phyloP scores from a whole-genome alignment of 1,140 invertebrate genomes.

The Calosoma granatense region DNA sequence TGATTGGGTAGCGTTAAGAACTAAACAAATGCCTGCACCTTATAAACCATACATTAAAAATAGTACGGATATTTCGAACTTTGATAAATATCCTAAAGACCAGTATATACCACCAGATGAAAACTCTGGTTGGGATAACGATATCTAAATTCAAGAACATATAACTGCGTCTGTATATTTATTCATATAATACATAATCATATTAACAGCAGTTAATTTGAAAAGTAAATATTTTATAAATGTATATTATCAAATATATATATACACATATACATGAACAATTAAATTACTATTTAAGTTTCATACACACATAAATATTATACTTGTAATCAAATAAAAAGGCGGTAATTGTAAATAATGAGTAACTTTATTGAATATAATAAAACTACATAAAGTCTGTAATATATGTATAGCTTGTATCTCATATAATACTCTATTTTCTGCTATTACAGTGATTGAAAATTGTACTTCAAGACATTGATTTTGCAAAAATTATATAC shows the following conservation, averaged over 20 bases:
- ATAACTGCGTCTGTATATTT: not conserved
- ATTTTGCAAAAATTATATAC: not conserved
- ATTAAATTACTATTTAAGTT: no score
- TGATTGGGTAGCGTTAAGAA: constrained; percentile 77
- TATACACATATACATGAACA: no score
- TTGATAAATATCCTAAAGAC: constrained; percentile 54
- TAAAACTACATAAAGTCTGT: not conserved
- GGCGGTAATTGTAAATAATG: no score
- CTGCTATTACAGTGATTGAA: no score
- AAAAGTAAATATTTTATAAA: constrained; percentile 8
- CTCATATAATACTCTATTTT: not conserved
- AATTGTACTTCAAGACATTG: no score
- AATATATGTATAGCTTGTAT: no score
- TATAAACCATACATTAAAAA: constrained; percentile 64
- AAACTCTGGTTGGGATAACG: constrained; percentile 56
- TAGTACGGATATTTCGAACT: constrained; percentile 52
- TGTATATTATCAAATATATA: no score
- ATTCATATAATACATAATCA: not conserved
- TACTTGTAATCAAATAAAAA: no score
- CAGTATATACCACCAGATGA: constrained; percentile 54
- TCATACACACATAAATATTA: no score
- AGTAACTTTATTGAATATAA: no score
- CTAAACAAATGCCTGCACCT: constrained; percentile 61
- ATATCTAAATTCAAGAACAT: constrained; percentile 36
- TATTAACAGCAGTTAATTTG: constrained; percentile 9